Evolutionary conservation across 2,888 invertebrate species (phyloP), one percentile per base, ranked within the genome.

Genomic region (Cephus rjabovi): DNA sequence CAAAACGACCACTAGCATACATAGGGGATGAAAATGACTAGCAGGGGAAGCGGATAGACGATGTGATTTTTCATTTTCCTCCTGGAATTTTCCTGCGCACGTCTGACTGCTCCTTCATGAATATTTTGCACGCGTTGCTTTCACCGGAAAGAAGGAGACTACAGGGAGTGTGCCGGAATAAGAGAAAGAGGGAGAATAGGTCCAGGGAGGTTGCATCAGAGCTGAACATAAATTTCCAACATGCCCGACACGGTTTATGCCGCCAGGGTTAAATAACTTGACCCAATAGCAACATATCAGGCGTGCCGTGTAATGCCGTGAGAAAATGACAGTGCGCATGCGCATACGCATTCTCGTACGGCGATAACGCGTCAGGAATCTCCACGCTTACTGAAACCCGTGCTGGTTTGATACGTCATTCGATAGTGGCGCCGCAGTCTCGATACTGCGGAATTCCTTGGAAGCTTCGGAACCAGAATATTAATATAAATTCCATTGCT

Each of bases 251-350:
- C 90, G 88, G 88, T 90, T 90, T 89, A 90, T 88, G 87, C 86
- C 84, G 82, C 83, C 81, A 84, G 90, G 88, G 90, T 91, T 90
- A 91, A 90, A 91, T 91, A 91, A 91, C 91, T 91, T 90, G 90
- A 90, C 90, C 91, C 88, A 86, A 85, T 89, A 85, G 90, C 86
- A 86, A 89, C 90, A 89, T 89, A 89, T 91, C 89, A 89, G 81
- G 69, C 80, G 81, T 83, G 80, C 77, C 77, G 77, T 77, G 74
- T 78, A 40, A 70, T 73, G 75, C 78, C 79, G 56, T 56, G 56
- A 9, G 56, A 56, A 56, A 56, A 23, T 23, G 6, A 9, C 9
- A 56, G 9, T 23, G 56, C 56, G 56, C 56, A 68, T 33, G 75
- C 70, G 34, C 74, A 69, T 76, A 30, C 76, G 69, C 75, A 35